phyloP scores from a whole-genome alignment of 2,888 invertebrate species.

The Miltochrista miniata region DNA sequence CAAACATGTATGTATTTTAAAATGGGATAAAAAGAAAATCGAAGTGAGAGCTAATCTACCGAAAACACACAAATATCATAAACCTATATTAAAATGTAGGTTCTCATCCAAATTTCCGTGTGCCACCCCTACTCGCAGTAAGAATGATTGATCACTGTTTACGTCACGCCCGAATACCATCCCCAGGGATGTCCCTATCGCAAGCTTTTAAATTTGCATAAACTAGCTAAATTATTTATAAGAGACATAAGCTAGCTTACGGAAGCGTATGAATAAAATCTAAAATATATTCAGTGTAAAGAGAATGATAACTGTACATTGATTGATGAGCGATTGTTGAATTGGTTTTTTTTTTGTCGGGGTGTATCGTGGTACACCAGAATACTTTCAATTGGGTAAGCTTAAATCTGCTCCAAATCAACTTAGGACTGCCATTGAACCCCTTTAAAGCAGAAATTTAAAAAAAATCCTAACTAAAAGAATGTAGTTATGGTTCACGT shows the following conservation, averaged over 20 bases:
- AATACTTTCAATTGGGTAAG: too few relatives aligned
- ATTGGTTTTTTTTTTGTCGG: too few relatives aligned
- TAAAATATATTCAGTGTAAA: conserved; percentile 4
- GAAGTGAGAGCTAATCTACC: not conserved
- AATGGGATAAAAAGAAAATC: not conserved
- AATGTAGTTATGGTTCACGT: too few relatives aligned
- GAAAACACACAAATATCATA: conserved; percentile 16
- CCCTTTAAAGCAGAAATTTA: too few relatives aligned
- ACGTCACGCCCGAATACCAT: conserved; percentile 29
- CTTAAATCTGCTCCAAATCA: too few relatives aligned
- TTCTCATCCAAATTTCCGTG: conserved; percentile 13
- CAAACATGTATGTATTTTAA: too few relatives aligned
- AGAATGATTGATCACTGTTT: conserved; percentile 38
- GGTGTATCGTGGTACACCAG: too few relatives aligned
- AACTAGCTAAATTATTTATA: conserved; percentile 31
- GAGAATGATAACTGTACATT: not conserved
- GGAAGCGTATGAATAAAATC: conserved; percentile 13
- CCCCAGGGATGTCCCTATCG: conserved; percentile 28
- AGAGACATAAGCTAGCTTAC: conserved; percentile 8
- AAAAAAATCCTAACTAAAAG: too few relatives aligned
- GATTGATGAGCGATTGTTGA: conserved; percentile 4
- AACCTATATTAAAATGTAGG: conserved; percentile 10
- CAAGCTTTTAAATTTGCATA: conserved; percentile 36
- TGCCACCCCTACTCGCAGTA: conserved; percentile 28
- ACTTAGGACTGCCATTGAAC: too few relatives aligned